Conservation (phyloP, 2,888 invertebrate species). For the Eristalinus sepulchralis region DNA sequence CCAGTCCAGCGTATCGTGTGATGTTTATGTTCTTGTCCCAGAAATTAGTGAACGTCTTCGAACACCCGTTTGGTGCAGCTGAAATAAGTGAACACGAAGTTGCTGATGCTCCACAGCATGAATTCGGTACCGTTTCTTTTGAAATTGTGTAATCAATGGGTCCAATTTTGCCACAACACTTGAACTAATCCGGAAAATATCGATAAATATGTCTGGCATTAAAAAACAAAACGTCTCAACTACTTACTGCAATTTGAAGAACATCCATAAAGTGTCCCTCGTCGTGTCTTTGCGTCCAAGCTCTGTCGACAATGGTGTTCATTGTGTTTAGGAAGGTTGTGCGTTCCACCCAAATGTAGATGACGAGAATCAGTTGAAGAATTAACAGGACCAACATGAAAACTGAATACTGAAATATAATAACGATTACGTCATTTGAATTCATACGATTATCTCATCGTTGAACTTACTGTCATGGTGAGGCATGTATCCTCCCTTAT, state of each 20-base stretch:
- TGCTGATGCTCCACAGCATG: conserved; percentile 76
- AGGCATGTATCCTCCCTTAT: conserved; percentile 93
- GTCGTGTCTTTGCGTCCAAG: conserved; percentile 76
- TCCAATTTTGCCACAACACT: conserved; percentile 77
- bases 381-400: conserved; percentile 87
- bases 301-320: conserved; percentile 81
- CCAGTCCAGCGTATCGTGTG: conserved; percentile 86
- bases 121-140: conserved; percentile 73
- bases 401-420: conserved; percentile 85
- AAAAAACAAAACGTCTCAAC: no score
- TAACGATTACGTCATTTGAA: neutral
- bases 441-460: neutral
- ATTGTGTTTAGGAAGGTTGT: conserved; percentile 83
- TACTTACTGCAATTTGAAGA: conserved; percentile 76
- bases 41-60: conserved; percentile 78
- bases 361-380: conserved; percentile 86
- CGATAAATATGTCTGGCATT: neutral
- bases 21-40: conserved; percentile 78
- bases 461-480: conserved; percentile 87
- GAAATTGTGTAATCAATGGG: conserved; percentile 74
- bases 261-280: conserved; percentile 75
- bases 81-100: conserved; percentile 72
- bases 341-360: conserved; percentile 85
- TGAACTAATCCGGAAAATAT: conserved; percentile 72
- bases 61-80: conserved; percentile 75